Conservation (phyloP, 1,140 invertebrate genomes). For the Papilio polyxenes region DNA sequence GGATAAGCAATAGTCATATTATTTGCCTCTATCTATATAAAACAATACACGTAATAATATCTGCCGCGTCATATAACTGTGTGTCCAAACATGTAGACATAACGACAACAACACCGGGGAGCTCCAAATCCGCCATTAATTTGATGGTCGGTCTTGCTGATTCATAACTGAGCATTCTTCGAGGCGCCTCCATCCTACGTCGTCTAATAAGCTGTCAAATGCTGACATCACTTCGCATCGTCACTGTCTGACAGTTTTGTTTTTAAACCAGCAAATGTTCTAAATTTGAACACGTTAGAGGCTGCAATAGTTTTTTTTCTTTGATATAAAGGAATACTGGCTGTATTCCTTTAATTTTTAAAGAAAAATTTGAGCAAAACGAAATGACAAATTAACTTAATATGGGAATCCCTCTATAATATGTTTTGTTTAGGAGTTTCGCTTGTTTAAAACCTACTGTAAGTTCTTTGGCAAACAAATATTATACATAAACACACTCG, state of each 20-base stretch:
- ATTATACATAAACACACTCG: no score
- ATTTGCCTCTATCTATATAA: background rate
- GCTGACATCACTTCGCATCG: slow-evolving; percentile 29
- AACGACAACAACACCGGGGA: background rate
- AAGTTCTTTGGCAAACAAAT: no score
- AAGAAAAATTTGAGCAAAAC: background rate
- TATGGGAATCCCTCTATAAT: no score
- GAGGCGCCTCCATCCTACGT: slow-evolving; percentile 26
- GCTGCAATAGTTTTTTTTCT: background rate
- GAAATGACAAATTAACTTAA: no score
- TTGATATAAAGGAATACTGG: background rate
- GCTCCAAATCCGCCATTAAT: slow-evolving; percentile 21
- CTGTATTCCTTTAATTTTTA: background rate
- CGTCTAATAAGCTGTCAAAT: slow-evolving; percentile 31
- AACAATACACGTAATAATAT: background rate
- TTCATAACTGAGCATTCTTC: slow-evolving; percentile 17
- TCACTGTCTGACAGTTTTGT: background rate
- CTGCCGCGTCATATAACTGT: slow-evolving; percentile 7
- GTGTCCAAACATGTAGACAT: background rate
- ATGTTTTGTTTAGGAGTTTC: no score
- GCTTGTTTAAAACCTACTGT: no score
- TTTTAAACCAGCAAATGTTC: background rate
- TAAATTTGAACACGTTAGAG: background rate
- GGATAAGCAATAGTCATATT: background rate
- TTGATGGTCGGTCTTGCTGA: background rate